phyloP scores from a whole-genome alignment of 1,140 invertebrate species.

The Nixonia krombeini region DNA sequence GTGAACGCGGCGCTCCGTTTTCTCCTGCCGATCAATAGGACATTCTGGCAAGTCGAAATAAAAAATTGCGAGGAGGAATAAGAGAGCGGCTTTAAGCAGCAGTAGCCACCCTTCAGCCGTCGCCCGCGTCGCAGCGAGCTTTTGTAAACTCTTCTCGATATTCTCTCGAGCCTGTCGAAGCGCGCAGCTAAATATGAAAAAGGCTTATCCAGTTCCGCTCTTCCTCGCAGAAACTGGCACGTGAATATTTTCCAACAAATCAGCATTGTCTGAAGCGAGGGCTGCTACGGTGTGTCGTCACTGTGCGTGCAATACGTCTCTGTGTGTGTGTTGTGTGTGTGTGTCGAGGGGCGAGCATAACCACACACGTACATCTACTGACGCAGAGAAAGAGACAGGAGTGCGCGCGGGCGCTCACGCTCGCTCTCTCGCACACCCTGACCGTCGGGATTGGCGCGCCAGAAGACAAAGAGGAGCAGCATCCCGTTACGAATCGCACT shows the following conservation, averaged over 20 bases:
- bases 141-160: constrained; percentile 22
- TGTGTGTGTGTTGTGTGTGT: too few species aligned
- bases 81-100: too few species aligned
- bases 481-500: constrained; percentile 66
- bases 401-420: neutral
- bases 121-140: neutral
- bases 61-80: too few species aligned
- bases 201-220: constrained; percentile 44
- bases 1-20: too few species aligned
- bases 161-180: constrained; percentile 12
- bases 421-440: too few species aligned
- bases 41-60: too few species aligned
- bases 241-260: constrained; percentile 52
- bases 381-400: constrained; percentile 12
- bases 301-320: constrained; percentile 1
- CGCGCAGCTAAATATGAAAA: constrained; percentile 36
- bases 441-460: constrained; percentile 46
- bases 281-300: constrained; percentile 36
- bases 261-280: constrained; percentile 47
- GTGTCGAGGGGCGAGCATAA: neutral
- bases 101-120: neutral
- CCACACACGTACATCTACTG: neutral
- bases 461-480: constrained; percentile 66
- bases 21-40: too few species aligned
- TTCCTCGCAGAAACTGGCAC: constrained; percentile 47